Conservation (phyloP, 2,888 invertebrate genomes). For the Fissipunctia ypsillon region DNA sequence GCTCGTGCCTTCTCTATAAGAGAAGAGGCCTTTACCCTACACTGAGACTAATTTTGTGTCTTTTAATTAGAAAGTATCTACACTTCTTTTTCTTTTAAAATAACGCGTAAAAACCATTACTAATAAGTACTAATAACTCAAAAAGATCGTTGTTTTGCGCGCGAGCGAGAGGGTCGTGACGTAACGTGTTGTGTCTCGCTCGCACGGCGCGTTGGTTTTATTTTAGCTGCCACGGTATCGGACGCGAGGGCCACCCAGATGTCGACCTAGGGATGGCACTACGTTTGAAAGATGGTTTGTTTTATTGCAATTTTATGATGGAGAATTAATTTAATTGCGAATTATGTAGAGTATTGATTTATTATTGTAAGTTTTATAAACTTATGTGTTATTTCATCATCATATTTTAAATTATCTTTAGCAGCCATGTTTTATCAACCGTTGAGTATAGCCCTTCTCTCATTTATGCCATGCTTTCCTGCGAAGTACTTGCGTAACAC, state of each 20-base stretch:
- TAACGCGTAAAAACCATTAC: slow-evolving; percentile 21
- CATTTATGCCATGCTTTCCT: too few species aligned
- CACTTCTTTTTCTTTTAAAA: not conserved
- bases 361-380: too few species aligned
- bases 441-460: too few species aligned
- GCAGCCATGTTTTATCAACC: too few species aligned
- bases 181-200: slow-evolving; percentile 71
- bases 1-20: too few species aligned
- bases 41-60: too few species aligned
- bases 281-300: not conserved
- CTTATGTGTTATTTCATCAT: too few species aligned
- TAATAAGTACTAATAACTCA: slow-evolving; percentile 35
- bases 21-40: too few species aligned
- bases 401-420: too few species aligned
- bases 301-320: not conserved
- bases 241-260: slow-evolving; percentile 86
- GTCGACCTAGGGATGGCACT: slow-evolving; percentile 77
- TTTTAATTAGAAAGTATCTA: not conserved
- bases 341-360: not conserved
- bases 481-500: too few species aligned
- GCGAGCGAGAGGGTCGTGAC: slow-evolving; percentile 60
- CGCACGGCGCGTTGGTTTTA: slow-evolving; percentile 80
- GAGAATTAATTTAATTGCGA: too few species aligned
- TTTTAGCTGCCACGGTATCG: slow-evolving; percentile 81
- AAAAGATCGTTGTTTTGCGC: slow-evolving; percentile 40